A percentile compares a stretch with the other conserved stretches of the same genome.
phyloP scores from a whole-genome alignment of 92 coral and sea anemone species.

The Hydrozoanthus gracilis region DNA sequence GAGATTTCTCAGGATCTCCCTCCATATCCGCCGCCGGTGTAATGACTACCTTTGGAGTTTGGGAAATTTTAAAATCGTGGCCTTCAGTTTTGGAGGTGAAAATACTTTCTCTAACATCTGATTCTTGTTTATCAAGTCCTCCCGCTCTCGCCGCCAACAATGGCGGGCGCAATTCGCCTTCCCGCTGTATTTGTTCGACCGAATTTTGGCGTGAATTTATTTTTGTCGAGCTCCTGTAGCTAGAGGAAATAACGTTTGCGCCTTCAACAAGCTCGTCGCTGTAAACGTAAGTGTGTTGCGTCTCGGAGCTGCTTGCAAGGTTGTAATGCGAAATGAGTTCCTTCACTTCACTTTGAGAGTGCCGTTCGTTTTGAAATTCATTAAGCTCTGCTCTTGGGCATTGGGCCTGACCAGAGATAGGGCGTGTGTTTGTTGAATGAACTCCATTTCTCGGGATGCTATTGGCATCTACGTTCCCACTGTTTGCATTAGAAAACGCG shows the following conservation, averaged over 20 bases:
- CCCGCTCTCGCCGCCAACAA: constrained; percentile 46
- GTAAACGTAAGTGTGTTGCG: not conserved
- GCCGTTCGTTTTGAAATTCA: constrained; percentile 13
- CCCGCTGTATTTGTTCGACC: constrained; percentile 27
- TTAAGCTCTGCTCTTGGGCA: constrained; percentile 25
- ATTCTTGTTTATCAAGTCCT: not conserved
- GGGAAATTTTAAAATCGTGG: constrained; percentile 20
- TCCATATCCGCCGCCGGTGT: constrained; percentile 79
- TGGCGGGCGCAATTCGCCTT: constrained; percentile 38
- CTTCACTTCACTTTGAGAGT: not conserved
- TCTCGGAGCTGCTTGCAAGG: constrained; percentile 15
- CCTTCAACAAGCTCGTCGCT: not conserved
- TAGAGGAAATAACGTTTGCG: not conserved
- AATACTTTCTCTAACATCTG: constrained; percentile 4
- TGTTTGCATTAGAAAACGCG: constrained; percentile 77
- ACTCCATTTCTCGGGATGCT: constrained; percentile 59
- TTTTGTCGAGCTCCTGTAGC: not conserved
- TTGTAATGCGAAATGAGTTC: constrained; percentile 15
- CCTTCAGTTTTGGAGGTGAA: not conserved
- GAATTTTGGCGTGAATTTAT: constrained; percentile 18
- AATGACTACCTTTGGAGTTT: constrained; percentile 74
- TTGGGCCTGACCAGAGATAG: constrained; percentile 60
- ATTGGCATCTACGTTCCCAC: constrained; percentile 76
- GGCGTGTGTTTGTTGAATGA: constrained; percentile 72
- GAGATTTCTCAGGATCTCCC: constrained; percentile 30